phyloP scores from a whole-genome alignment of 2,888 invertebrate species.

The Acleris emargana region DNA sequence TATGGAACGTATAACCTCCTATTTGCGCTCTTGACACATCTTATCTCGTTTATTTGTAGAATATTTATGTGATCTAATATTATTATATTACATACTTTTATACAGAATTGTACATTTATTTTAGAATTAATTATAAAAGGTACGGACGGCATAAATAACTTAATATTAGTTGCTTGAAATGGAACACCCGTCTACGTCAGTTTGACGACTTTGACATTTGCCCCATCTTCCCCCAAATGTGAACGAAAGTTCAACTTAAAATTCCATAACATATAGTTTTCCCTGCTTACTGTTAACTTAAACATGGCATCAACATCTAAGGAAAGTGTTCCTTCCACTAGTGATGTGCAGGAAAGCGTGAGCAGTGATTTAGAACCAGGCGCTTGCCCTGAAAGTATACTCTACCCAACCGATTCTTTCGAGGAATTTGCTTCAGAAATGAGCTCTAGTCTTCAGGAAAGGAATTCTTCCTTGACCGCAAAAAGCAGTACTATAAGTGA shows the following conservation, averaged over 20 bases:
- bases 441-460: slow-evolving; percentile 85
- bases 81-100: too few relatives aligned
- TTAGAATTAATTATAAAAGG: not conserved
- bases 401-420: slow-evolving; percentile 88
- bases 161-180: not conserved
- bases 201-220: slow-evolving; percentile 10
- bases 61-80: too few relatives aligned
- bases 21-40: too few relatives aligned
- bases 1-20: too few relatives aligned
- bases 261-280: slow-evolving; percentile 37
- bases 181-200: slow-evolving; percentile 23
- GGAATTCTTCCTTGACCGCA: slow-evolving; percentile 74
- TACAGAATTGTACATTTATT: not conserved
- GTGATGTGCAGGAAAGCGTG: slow-evolving; percentile 49
- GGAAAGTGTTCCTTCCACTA: slow-evolving; percentile 49
- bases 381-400: slow-evolving; percentile 85
- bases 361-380: slow-evolving; percentile 71
- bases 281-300: slow-evolving; percentile 25
- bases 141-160: not conserved
- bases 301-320: slow-evolving; percentile 75
- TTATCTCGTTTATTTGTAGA: too few relatives aligned
- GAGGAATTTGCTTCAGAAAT: slow-evolving; percentile 87
- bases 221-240: slow-evolving; percentile 15
- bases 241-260: slow-evolving; percentile 33
- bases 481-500: slow-evolving; percentile 84